Base-by-base conservation (phyloP, 2,797 vertebrate species). In the Poecilia picta region DNA sequence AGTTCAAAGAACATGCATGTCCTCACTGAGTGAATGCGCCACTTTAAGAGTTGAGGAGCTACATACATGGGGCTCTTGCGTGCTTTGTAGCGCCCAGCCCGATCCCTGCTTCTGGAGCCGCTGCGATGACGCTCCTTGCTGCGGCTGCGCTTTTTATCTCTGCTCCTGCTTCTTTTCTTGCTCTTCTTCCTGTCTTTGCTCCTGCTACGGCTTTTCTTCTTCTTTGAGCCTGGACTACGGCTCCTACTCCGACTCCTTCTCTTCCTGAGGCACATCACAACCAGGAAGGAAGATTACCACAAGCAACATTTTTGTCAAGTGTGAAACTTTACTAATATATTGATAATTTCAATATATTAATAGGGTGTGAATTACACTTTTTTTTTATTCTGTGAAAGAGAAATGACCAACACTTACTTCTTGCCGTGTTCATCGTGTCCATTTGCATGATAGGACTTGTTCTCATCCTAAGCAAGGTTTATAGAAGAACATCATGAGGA, bases 381-480 rank as follows among this genome's bases (percentile, higher is more conserved):
- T 45, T n/a, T 15, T 16, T 15, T 15, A 64, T 33, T 33, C 13
- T 5, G 10, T 41, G 16, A 45, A 12, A 0, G 28, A 71, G 2
- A 20, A 43, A 71, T 43, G 15, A 47, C 3, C 20, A n/a, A 53
- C 57, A 96, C 98, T 97, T 94, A 99, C 98, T 99, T 99, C 95
- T 97, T 98, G 94, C 94, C 97, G 91, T 98, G 97, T 83, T 98
- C 98, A 88, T 99, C 97, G 25, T 99, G 98, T 93, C 98, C 98
- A 81, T 99, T 99, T 95, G 98, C 97, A 98, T 97, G 98, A 97
- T 97, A 98, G 96, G 98, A 96, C 96, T 99, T 99, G 97, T 97
- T 97, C 97, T 99, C 98, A 97, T 99, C 98, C 98, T 99, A 98
- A 98, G 97, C 97, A 98, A 96, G 97, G 98, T 98, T 97, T 97